phyloP scores from a whole-genome alignment of 1,140 invertebrate species.

The Pemphigus obesinymphae region DNA sequence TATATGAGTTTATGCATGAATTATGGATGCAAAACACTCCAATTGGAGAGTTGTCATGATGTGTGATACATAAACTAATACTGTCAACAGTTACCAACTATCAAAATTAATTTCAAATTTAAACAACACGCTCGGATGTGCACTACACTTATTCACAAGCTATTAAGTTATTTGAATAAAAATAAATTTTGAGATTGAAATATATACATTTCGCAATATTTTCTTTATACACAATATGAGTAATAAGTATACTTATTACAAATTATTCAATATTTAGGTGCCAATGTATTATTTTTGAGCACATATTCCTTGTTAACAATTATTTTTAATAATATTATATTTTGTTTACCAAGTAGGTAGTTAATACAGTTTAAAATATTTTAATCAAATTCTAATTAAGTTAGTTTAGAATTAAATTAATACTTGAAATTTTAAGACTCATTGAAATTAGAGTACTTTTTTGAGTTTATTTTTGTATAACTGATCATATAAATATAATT shows the following conservation, averaged over 20 bases:
- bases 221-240: no score
- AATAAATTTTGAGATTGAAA: background rate
- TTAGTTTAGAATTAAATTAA: background rate
- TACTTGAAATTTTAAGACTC: background rate
- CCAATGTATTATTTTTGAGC: background rate
- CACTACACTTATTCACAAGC: background rate
- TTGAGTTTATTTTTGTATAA: background rate
- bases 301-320: background rate
- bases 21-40: constrained; percentile 97
- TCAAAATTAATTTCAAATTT: background rate
- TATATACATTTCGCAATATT: background rate
- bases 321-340: background rate
- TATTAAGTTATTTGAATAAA: background rate
- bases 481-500: background rate
- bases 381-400: background rate
- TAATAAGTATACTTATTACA: background rate
- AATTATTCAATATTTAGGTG: background rate
- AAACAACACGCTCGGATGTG: background rate
- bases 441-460: no score
- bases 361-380: background rate
- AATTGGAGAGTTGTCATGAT: constrained; percentile 90
- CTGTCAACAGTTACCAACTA: background rate
- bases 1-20: constrained; percentile 94
- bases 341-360: background rate
- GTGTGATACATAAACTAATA: background rate